These are phyloP conservation scores for Orthosia incerta DNA, from an alignment of 2,888 invertebrate genomes.

Conservation along the genomic window DNA sequence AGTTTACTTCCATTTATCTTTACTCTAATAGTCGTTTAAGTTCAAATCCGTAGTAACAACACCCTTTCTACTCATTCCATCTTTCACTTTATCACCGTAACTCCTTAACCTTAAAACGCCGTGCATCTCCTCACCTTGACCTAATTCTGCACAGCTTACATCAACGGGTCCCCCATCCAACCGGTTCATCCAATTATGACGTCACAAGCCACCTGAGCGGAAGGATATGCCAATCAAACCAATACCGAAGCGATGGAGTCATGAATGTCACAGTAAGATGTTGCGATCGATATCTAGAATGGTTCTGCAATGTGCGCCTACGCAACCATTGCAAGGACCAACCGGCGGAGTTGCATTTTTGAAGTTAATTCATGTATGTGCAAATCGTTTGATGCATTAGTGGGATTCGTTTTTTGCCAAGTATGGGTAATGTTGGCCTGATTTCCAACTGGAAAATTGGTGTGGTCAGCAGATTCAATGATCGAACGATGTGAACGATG, in stretches of 20 bases:
- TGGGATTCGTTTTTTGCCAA: slow-evolving; percentile 28
- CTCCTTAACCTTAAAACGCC: neutral
- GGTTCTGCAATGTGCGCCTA: slow-evolving; percentile 67
- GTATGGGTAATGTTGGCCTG: neutral
- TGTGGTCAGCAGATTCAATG: neutral
- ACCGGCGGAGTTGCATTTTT: slow-evolving; percentile 59
- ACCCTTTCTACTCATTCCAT: neutral
- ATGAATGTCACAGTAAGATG: slow-evolving; percentile 67
- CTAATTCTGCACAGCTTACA: slow-evolving; percentile 21
- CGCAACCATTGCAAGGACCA: slow-evolving; percentile 67
- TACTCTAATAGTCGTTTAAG: no score
- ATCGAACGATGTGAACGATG: neutral
- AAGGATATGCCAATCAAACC: slow-evolving; percentile 62
- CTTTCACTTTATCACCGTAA: neutral
- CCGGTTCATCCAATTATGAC: slow-evolving; percentile 31
- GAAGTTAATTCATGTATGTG: slow-evolving; percentile 51
- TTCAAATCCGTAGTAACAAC: neutral
- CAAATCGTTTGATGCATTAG: slow-evolving; percentile 44
- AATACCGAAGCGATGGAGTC: slow-evolving; percentile 52
- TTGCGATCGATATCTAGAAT: slow-evolving; percentile 72
- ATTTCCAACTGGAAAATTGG: neutral
- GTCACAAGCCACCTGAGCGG: slow-evolving; percentile 56
- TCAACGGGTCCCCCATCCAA: slow-evolving; percentile 9
- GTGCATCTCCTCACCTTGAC: slow-evolving; percentile 37
- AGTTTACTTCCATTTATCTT: no score